phyloP scores from a whole-genome alignment of 1,140 invertebrate species.

The Drosophila ananassae region DNA sequence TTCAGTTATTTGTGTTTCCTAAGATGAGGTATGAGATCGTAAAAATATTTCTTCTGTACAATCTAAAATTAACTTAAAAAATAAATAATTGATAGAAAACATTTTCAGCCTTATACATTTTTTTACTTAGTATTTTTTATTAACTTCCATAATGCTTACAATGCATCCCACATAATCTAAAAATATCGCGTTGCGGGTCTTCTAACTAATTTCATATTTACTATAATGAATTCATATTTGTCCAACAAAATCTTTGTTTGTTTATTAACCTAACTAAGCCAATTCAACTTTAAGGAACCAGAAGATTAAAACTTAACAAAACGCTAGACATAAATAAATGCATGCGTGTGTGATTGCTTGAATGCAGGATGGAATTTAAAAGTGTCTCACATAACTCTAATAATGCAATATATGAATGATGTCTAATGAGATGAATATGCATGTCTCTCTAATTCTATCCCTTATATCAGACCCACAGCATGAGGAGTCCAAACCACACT shows the following conservation, averaged over 20 bases:
- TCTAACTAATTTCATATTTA: constrained; percentile 33
- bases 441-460: not conserved
- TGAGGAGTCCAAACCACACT: constrained; percentile 77
- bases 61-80: not conserved
- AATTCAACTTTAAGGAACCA: constrained; percentile 64
- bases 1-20: too few species aligned
- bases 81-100: not conserved
- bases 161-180: constrained; percentile 7
- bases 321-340: constrained; percentile 64
- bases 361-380: constrained; percentile 22
- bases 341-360: constrained; percentile 33
- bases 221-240: constrained; percentile 36
- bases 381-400: constrained; percentile 47
- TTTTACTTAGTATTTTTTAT: constrained; percentile 19
- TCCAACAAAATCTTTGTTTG: constrained; percentile 29
- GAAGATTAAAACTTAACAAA: constrained; percentile 51
- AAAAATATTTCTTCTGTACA: too few species aligned
- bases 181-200: constrained; percentile 32
- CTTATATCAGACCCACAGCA: constrained; percentile 74
- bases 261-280: constrained; percentile 36
- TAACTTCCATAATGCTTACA: constrained; percentile 22
- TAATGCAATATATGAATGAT: constrained; percentile 23
- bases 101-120: constrained; percentile 5
- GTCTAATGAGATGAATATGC: constrained; percentile 10
- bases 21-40: too few species aligned